A percentile compares a stretch with the other conserved stretches of the same genome.
Conservation (phyloP, 53 echinoderm and acorn worm genomes). For the Crossaster papposus region DNA sequence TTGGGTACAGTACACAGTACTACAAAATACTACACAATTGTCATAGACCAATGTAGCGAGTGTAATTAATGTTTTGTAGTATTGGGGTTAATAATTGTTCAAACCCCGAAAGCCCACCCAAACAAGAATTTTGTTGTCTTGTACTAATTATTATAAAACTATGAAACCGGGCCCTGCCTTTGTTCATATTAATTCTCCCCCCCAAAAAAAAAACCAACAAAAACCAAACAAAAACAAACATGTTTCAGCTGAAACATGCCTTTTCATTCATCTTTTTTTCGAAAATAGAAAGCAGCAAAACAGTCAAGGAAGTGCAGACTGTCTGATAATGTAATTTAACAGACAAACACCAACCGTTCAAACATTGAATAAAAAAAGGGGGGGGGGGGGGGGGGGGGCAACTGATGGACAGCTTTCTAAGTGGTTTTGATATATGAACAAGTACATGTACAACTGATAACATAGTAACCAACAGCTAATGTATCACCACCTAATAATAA, state of each 20-base stretch:
- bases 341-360: neutral
- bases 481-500: no score
- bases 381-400: no score
- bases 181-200: constrained; percentile 24
- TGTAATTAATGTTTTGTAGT: no score
- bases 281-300: constrained; percentile 46
- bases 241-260: constrained; percentile 11
- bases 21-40: no score
- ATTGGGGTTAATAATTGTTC: no score
- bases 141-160: neutral
- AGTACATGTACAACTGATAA: no score
- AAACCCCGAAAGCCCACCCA: constrained; percentile 9
- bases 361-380: neutral
- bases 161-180: neutral
- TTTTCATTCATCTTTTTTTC: constrained; percentile 26
- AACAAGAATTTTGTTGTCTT: neutral
- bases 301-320: constrained; percentile 31
- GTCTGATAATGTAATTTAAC: neutral
- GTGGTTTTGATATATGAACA: constrained; percentile 49
- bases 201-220: neutral
- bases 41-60: no score
- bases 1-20: no score
- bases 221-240: no score
- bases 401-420: constrained; percentile 39
- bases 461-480: constrained; percentile 39